Evolutionary conservation across 2,797 vertebrate species (phyloP).

Genomic region (Heterohyrax brucei): DNA sequence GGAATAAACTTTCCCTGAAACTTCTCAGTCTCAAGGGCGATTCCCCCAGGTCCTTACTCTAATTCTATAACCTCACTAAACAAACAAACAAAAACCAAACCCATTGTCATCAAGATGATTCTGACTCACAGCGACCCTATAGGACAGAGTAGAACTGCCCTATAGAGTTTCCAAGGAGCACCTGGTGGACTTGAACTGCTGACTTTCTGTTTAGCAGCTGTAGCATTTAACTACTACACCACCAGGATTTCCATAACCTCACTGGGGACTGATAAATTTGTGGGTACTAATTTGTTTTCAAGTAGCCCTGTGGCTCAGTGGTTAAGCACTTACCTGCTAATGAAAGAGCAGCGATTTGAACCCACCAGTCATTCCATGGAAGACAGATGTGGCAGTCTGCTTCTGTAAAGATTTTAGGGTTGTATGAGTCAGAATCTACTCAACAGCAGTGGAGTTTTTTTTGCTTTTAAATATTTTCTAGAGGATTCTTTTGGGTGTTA

Average conservation of each 20-base stretch:
- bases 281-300: not conserved
- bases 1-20: not conserved
- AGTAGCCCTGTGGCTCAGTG: not conserved
- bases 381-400: not conserved
- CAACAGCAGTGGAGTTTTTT: no score
- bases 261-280: not conserved
- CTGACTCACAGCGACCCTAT: no score
- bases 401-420: no score
- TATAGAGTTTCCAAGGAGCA: no score
- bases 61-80: not conserved
- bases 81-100: no score
- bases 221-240: no score
- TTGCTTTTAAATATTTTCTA: not conserved
- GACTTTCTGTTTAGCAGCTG: no score
- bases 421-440: no score
- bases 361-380: not conserved
- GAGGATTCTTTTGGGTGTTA: not conserved
- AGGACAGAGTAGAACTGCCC: no score
- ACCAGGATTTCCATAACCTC: no score
- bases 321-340: not conserved
- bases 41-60: not conserved
- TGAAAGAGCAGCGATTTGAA: not conserved
- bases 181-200: no score
- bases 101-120: no score
- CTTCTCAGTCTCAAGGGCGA: fast-evolving